Percentiles rank a stretch among this genome's conserved stretches.
Evolutionary conservation across 2,888 invertebrate species (phyloP).

Genomic region (Melanostoma scalare): DNA sequence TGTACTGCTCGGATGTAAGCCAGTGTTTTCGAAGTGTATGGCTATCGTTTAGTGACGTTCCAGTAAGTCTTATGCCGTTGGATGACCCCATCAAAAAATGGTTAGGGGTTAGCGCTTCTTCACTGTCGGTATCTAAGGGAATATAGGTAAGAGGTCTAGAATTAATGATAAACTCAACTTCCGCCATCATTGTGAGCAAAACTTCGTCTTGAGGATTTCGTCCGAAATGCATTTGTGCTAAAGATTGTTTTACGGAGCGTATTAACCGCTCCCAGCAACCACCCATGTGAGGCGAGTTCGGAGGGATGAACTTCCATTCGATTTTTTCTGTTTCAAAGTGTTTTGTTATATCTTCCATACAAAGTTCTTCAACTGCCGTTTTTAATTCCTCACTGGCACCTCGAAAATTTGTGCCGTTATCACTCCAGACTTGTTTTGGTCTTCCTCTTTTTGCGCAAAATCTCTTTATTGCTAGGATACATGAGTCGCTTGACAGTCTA

Average conservation of each 20-base stretch:
- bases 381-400: too few relatives aligned
- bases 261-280: neutral
- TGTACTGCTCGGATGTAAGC: too few relatives aligned
- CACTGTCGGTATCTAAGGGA: neutral
- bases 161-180: neutral
- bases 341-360: too few relatives aligned
- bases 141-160: neutral
- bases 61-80: neutral
- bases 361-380: too few relatives aligned
- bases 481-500: neutral
- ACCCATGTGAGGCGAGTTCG: neutral
- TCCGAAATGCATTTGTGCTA: neutral
- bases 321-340: neutral
- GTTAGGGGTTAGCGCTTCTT: neutral
- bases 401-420: neutral
- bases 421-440: neutral
- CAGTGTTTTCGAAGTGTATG: too few relatives aligned
- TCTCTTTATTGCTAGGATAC: neutral
- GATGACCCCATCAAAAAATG: neutral
- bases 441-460: neutral
- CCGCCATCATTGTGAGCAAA: neutral
- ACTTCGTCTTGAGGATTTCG: neutral
- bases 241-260: neutral
- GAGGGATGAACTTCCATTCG: slow-evolving; percentile 16
- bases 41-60: too few relatives aligned